Base-by-base conservation (phyloP, 2,113 vertebrate species). In the Perccottus glenii region DNA sequence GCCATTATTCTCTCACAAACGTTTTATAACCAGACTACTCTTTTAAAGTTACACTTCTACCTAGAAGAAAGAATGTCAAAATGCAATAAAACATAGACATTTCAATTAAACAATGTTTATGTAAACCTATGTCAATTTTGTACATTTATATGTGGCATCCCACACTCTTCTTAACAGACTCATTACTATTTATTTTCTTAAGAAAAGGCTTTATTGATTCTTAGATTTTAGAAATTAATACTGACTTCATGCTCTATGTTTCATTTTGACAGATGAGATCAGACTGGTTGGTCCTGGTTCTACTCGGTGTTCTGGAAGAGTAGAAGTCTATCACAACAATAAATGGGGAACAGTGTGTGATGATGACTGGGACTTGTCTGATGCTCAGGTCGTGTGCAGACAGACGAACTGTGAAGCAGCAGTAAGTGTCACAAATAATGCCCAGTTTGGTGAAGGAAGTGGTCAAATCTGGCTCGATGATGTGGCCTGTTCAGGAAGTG, bases 401-500 rank as follows among this genome's bases (percentile, higher is more conserved):
- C 51, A n/a, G 12, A 6, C 35, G 19, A 11, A 12, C 51, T 55
- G 32, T 55, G 33, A 6, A 9, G 3, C 2, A 14, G 32, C 11
- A 8, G 6, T n/a, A 3, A 53, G 8, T 11, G 35, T 35, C 19
- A 35, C 11, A 32, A 33, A 10, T 2, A 8, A 4, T 11, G 32
- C 15, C 12, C 0, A 3, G 5, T 73, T 73, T 36, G 61, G 70
- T 43, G 5, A 9, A 4, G 53, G 61, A 8, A 51, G 14, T 9
- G 64, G 64, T 2, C 9, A 3, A 5, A 67, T 74, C 43, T 67
- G 33, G 71, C 40, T 74, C 2, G 50, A 61, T 42, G 6, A 67
- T 8, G 57, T 74, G 15, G 9, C 7, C 1, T 74, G 71, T 42
- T 51, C 48, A 38, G 77, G 73, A 36, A 49, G 32, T 11, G 72